Conservation (phyloP, 2,113 vertebrate species). For the Stegastes partitus region DNA sequence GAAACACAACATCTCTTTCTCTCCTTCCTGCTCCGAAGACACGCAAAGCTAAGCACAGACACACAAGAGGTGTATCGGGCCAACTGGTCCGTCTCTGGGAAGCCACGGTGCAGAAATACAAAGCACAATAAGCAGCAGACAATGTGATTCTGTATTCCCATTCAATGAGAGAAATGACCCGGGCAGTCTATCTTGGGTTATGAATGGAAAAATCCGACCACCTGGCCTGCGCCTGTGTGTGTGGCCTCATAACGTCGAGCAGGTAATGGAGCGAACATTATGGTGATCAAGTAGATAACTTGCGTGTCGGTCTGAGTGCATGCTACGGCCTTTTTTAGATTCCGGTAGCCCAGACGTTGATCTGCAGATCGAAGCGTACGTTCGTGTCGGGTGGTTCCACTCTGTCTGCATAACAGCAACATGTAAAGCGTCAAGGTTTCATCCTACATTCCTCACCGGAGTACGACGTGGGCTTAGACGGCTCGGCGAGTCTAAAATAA, state of each 20-base stretch:
- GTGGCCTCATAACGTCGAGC: slow-evolving; percentile 9
- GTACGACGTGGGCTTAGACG: slow-evolving; percentile 2
- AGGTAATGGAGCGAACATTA: slow-evolving; percentile 19
- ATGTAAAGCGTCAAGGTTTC: slow-evolving; percentile 9
- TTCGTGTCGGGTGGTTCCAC: background rate
- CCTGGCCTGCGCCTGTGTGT: slow-evolving; percentile 40
- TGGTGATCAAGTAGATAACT: slow-evolving; percentile 38
- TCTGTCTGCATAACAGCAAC: slow-evolving; percentile 12
- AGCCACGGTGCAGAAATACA: slow-evolving; percentile 44
- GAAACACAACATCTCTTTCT: slow-evolving; percentile 41
- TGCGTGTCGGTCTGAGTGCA: background rate
- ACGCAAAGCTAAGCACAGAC: slow-evolving; percentile 43
- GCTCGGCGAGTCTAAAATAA: background rate
- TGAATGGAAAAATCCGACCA: slow-evolving; percentile 36
- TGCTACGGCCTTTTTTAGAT: background rate
- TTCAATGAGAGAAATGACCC: slow-evolving; percentile 45
- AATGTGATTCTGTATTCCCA: slow-evolving; percentile 47
- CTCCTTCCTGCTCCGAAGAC: slow-evolving; percentile 37
- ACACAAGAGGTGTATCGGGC: slow-evolving; percentile 18
- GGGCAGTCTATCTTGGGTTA: slow-evolving; percentile 21
- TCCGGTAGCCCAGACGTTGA: background rate
- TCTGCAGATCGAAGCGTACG: background rate
- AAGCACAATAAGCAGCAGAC: slow-evolving; percentile 48
- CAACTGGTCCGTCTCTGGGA: slow-evolving; percentile 37
- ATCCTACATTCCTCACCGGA: slow-evolving; percentile 17